Evolutionary conservation across 2,888 invertebrate species (phyloP), one percentile per base, ranked within the genome.

Genomic region (Amphipoea lucens): DNA sequence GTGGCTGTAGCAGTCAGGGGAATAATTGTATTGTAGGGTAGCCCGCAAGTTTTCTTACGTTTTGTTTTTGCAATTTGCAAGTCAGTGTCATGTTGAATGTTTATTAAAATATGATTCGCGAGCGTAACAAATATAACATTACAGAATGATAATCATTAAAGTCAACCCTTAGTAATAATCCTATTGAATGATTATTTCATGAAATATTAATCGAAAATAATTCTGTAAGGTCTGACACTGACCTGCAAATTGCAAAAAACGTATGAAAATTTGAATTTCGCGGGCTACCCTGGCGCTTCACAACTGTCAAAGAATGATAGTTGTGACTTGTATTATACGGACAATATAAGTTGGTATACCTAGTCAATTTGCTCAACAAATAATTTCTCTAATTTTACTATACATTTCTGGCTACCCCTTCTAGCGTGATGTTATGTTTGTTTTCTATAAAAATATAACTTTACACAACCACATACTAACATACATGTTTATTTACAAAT

Each of bases 401-500:
- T 23, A 57, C 23, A 57, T 2, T 57, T 57, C 23, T 57, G 57
- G 23, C 23, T 23, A 57, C 3, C 23, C 9, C 57, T 23, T 23
- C 57, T 9, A 3, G n/a, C 5, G 20, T 17, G 42, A n/a, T 29
- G 4, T 14, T 20, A 74, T 2, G 5, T 9, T 14, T 0, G 4
- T 14, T 69, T 69, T 29, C 65, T 45, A 84, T 48, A 84, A 69
- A 82, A 69, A 73, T 79, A 88, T 66, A 88, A 86, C 79, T 85
- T 67, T 6, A 76, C 17, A 42, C 1, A 68, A 69, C 17, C 29
- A 73, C 51, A 51, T n/a, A 36, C 48, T 69, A 78, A 69, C 70
- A 74, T 82, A 74, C 72, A 81, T 29, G 14, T 76, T 36, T 88
- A 88, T 88, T 88, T 89, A 88, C 88, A 88, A 84, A 88, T 86